A percentile compares a stretch with the other conserved stretches of the same genome.
Evolutionary conservation across 2,888 invertebrate species (phyloP).

Genomic region (Antheraea yamamai): DNA sequence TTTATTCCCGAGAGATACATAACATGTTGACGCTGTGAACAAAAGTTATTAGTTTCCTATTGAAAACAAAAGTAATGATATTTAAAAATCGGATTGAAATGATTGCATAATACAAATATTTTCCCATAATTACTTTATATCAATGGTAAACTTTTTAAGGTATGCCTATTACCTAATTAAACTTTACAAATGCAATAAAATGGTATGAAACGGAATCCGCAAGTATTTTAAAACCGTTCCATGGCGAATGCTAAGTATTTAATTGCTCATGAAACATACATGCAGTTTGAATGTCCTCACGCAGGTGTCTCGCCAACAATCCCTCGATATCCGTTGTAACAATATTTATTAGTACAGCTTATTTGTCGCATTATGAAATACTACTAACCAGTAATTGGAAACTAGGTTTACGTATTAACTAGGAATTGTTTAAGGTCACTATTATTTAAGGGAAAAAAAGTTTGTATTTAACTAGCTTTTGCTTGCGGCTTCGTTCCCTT

Average conservation of each 20-base stretch:
- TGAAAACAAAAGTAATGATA: too few species aligned
- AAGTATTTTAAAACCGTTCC: slow-evolving; percentile 39
- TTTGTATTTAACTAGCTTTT: too few species aligned
- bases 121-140: neutral
- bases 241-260: slow-evolving; percentile 46
- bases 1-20: too few species aligned
- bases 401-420: slow-evolving; percentile 6
- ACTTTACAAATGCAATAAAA: neutral
- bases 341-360: slow-evolving; percentile 25
- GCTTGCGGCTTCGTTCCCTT: too few species aligned
- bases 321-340: slow-evolving; percentile 44
- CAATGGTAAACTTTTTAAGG: neutral
- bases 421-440: neutral
- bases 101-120: neutral
- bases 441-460: neutral
- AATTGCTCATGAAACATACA: slow-evolving; percentile 65
- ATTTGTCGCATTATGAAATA: slow-evolving; percentile 23
- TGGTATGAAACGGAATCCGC: neutral
- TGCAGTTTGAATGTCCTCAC: slow-evolving; percentile 42
- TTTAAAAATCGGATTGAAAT: neutral
- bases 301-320: slow-evolving; percentile 48
- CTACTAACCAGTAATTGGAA: neutral
- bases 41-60: too few species aligned
- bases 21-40: too few species aligned
- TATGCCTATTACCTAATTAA: neutral